Conservation (phyloP, 2,888 invertebrate species). For the Mimas tiliae region DNA sequence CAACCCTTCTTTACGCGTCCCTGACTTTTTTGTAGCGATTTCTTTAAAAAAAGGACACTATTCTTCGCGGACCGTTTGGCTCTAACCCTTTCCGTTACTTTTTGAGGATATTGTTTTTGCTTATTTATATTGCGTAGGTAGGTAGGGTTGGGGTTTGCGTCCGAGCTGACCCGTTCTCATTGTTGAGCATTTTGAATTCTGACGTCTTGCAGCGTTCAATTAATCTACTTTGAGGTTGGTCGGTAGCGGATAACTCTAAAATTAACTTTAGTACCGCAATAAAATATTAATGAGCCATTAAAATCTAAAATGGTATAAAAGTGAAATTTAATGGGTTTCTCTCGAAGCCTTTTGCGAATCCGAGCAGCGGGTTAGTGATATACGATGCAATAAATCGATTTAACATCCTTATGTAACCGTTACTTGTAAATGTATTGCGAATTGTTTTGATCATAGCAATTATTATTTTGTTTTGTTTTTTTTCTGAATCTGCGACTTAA, state of each 20-base stretch:
- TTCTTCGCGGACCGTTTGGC: conserved; percentile 73
- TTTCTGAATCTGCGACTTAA: conserved; percentile 31
- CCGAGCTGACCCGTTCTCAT: conserved; percentile 35
- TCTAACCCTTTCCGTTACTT: conserved; percentile 80
- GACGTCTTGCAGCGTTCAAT: conserved; percentile 51
- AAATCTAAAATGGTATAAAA: conserved; percentile 82
- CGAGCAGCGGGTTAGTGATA: conserved; percentile 65
- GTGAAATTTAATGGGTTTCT: conserved; percentile 79
- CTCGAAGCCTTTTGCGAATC: conserved; percentile 68
- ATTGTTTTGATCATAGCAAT: conserved; percentile 14
- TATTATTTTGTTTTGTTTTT: conserved; percentile 5
- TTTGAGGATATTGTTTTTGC: conserved; percentile 64
- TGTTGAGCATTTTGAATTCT: conserved; percentile 35
- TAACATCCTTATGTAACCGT: conserved; percentile 59
- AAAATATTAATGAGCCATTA: conserved; percentile 83
- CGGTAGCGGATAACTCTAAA: conserved; percentile 80
- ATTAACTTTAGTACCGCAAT: conserved; percentile 79
- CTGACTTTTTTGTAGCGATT: conserved; percentile 68
- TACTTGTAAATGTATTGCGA: conserved; percentile 45
- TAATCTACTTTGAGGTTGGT: conserved; percentile 68
- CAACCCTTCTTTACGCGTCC: conserved; percentile 79
- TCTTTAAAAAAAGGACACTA: conserved; percentile 69
- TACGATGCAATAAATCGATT: conserved; percentile 74
- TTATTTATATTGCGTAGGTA: conserved; percentile 54
- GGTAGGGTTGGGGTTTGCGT: conserved; percentile 39